Base-by-base conservation (phyloP, 2,888 invertebrate genomes). In the Anoplius nigerrimus region DNA sequence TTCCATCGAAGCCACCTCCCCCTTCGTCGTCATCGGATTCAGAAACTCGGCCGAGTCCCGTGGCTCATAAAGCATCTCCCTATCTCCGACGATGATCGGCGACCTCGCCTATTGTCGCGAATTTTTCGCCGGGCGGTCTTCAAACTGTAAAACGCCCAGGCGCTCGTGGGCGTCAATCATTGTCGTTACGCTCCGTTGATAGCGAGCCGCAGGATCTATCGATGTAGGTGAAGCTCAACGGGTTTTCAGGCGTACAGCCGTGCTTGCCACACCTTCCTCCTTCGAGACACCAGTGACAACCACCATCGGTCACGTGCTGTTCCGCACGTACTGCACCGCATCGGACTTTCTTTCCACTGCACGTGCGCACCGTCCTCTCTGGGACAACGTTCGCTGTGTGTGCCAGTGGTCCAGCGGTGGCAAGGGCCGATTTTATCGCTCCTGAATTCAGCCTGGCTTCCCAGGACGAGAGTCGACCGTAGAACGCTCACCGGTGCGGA, bases 241-340 rank as follows among this genome's bases (percentile, higher is more conserved):
- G 16, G 58, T 24, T n/a, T 20, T 53, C 34, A 57, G 62, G 24
- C 58, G 63, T 62, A 70, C 66, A 67, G 73, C 16, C 4, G 46
- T 5, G 46, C 15, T n/a, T 70, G 74, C 75, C 74, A 74, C 79
- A 75, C 74, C 74, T 76, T 68, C 63, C 53, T 65, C 72, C 34
- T 67, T 68, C 62, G 57, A 57, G 58, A 58, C 53, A 16, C 62
- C n/a, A 61, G 55, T 56, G 48, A 46, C 45, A 53, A 62, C 64
- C 67, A 72, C 73, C 72, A 76, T 81, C 60, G 76, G 66, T 60
- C 52, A 51, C 74, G 15, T 67, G 72, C 76, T 70, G 62, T 64
- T 76, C 68, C 65, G 76, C 81, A 81, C 81, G 81, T 82, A 82
- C 70, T 46, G 53, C 65, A 18, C 22, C 34, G 52, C 22, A 6